These are phyloP conservation scores for Psilopsiagon aurifrons DNA, from an alignment of 2,113 vertebrate genomes.

Conservation along the genomic window DNA sequence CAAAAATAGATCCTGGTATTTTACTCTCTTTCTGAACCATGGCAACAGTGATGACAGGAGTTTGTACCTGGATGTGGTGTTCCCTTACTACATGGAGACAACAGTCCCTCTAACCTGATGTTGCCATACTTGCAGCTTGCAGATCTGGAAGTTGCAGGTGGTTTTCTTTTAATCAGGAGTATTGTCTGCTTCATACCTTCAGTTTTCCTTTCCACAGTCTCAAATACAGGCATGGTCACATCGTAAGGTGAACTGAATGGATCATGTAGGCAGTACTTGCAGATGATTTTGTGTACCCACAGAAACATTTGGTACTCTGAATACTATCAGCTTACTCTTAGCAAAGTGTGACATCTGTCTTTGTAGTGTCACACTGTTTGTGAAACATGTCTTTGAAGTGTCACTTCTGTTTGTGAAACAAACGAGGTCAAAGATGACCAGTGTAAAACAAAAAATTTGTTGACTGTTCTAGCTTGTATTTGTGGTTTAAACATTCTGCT, in stretches of 20 bases:
- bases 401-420: background rate
- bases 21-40: background rate
- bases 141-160: background rate
- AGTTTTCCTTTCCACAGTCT: background rate
- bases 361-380: background rate
- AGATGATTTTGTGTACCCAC: background rate
- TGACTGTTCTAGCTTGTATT: background rate
- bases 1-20: background rate
- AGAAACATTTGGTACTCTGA: background rate
- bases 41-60: slow-evolving; percentile 80
- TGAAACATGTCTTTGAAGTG: background rate
- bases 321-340: fast-evolving
- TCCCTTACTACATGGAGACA: slow-evolving; percentile 75
- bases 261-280: fast-evolving
- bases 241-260: fast-evolving
- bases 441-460: fast-evolving
- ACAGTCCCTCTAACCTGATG: slow-evolving; percentile 85
- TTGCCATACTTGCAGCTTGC: slow-evolving; percentile 58
- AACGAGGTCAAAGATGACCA: background rate
- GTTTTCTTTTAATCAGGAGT: background rate
- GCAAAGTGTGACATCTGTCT: fast-evolving
- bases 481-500: fast-evolving
- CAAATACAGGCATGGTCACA: fast-evolving
- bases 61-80: slow-evolving; percentile 52
- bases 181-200: fast-evolving